Base-by-base conservation (phyloP, 2,888 invertebrate species). In the Nezara viridula region DNA sequence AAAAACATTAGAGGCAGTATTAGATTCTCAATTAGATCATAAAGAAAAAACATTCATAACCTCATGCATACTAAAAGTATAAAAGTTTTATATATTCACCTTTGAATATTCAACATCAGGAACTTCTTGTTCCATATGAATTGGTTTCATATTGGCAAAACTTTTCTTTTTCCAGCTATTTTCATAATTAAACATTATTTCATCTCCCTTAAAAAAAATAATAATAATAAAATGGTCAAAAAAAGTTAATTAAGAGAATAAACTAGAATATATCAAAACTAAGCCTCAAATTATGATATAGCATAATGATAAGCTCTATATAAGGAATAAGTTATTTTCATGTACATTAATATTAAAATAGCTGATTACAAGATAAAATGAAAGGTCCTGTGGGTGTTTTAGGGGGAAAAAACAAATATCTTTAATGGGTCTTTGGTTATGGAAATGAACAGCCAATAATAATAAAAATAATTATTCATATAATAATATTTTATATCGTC, bases 71-170 rank as follows among this genome's bases (percentile, higher is more conserved):
- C 81, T 44, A 81, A 81, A 47, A 73, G 14, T 40, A 40, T 21
- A 12, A 6, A 52, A 60, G 55, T n/a, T 55, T n/a, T n/a, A 55
- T 49, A 85, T 86, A 89, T 60, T 81, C 88, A 90, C 90, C 90
- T 90, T 90, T 32, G 90, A 89, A 77, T 90, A 90, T 88, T 90
- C 90, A 50, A 90, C 89, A 40, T 90, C 90, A 32, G 88, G 88
- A n/a, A 85, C 49, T 73, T 90, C 90, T 52, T 89, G 73, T 66
- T 90, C 90, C 37, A 90, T 40, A 77, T 88, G 90, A 3, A 37
- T 44, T 21, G 88, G 87, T 55, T 90, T 90, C 73, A 86, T 88
- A 52, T 66, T 87, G 44, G 88, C 90, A 32, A 85, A 89, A 77
- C 89, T 90, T 60, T 89, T 90, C 86, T 88, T 89, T 55, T 90